Evolutionary conservation across 2,888 invertebrate species (phyloP).

Genomic region (Hirtodrosophila confusa): DNA sequence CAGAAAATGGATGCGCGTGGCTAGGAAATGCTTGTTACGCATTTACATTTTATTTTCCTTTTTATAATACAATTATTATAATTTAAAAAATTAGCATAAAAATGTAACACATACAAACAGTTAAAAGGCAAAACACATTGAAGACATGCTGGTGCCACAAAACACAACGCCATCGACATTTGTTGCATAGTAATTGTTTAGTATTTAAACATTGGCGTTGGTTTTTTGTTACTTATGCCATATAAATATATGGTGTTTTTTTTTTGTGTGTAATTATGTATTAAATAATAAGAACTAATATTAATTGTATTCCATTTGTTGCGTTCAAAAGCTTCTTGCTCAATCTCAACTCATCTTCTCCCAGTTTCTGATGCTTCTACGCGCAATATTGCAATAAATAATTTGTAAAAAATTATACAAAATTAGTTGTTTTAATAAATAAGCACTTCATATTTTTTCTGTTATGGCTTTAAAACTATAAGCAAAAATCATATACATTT

Average conservation of each 20-base stretch:
- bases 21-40: slow-evolving; percentile 22
- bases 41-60: slow-evolving; percentile 18
- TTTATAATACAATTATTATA: slow-evolving; percentile 39
- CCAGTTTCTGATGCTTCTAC: neutral
- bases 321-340: slow-evolving; percentile 13
- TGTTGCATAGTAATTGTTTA: slow-evolving; percentile 14
- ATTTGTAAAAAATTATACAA: slow-evolving; percentile 34
- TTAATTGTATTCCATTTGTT: slow-evolving; percentile 31
- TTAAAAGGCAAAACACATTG: slow-evolving; percentile 42
- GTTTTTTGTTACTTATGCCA: slow-evolving; percentile 5
- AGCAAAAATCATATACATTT: slow-evolving; percentile 71
- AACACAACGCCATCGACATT: slow-evolving; percentile 28
- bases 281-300: slow-evolving; percentile 35
- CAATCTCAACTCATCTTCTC: slow-evolving; percentile 3
- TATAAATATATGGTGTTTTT: slow-evolving; percentile 4
- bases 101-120: slow-evolving; percentile 38
- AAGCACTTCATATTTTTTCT: slow-evolving; percentile 45
- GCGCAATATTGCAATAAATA: slow-evolving; percentile 48
- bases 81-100: slow-evolving; percentile 34
- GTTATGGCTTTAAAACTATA: slow-evolving; percentile 54
- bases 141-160: slow-evolving; percentile 31
- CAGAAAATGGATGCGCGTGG: slow-evolving; percentile 75
- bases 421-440: slow-evolving; percentile 55
- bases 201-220: slow-evolving; percentile 10
- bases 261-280: slow-evolving; percentile 8